Base-by-base conservation (phyloP, 2,888 invertebrate genomes). In the Rhagium mordax region DNA sequence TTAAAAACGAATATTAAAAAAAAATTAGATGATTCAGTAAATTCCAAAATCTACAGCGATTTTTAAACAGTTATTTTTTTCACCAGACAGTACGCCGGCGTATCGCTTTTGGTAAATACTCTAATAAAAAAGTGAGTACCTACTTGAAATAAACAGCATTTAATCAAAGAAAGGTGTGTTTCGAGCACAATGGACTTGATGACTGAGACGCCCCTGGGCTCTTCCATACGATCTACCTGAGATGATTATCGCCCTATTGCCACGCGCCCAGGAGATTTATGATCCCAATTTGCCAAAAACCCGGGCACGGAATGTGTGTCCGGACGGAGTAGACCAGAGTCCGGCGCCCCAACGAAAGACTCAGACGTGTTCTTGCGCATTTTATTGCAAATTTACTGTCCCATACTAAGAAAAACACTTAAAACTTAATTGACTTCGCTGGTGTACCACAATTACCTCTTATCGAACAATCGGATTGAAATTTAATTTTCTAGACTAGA, bases 261-360 rank as follows among this genome's bases (percentile, higher is more conserved):
- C 85, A 85, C 85, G 84, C 84, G 85, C 83, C 84, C 80, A 78
- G 71, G 74, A 80, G 81, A 86, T 86, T 86, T 85, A 86, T 85
- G 77, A 82, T 78, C 70, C 83, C 81, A 85, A 85, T 85, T 85
- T 85, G 85, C 83, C 83, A 84, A 83, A 83, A 82, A 84, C 83
- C 78, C 81, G 79, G 79, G 78, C 79, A 78, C 76, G 80, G 84
- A 83, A 84, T 84, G 81, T 81, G 81, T 83, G 78, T 78, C 78
- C 76, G 77, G 76, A 51, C 67, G 70, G 57, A 70, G 59, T 47
- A 67, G 70, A 71, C 72, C 64, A 68, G 61, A 74, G 74, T 73
- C 71, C 75, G 78, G 75, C 78, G 75, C 76, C 77, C n/a, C 78
- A 76, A 48, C 71, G 67, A 73, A 51, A 69, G 64, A 72, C 77